Percentiles rank a stretch among this genome's conserved stretches.
Conservation (phyloP, 2,113 vertebrate genomes). For the Struthio camelus region DNA sequence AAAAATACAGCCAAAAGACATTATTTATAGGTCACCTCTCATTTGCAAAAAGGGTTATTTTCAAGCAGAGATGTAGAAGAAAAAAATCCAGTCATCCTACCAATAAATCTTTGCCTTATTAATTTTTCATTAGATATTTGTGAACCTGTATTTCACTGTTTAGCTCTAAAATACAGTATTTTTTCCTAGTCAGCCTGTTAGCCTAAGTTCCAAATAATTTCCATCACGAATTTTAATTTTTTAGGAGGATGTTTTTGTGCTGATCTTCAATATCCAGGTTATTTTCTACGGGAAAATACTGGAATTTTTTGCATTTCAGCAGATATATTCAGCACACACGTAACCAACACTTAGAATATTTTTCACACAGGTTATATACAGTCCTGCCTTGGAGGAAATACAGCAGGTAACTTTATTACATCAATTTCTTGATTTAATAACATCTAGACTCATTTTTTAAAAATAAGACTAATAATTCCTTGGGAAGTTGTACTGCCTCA, state of each 20-base stretch:
- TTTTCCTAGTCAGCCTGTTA: background rate
- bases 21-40: background rate
- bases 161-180: background rate
- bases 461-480: conserved; percentile 10
- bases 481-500: conserved; percentile 13
- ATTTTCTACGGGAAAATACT: background rate
- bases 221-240: background rate
- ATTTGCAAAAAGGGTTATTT: conserved; percentile 32
- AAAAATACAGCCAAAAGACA: background rate
- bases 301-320: background rate
- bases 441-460: background rate
- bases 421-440: conserved; percentile 40
- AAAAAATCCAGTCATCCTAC: conserved; percentile 19
- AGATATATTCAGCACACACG: background rate
- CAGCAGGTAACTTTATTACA: conserved; percentile 37
- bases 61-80: background rate
- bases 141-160: background rate
- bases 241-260: background rate
- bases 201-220: background rate
- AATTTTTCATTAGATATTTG: background rate
- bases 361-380: background rate
- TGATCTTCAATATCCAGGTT: background rate
- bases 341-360: background rate
- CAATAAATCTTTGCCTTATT: conserved; percentile 31
- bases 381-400: background rate